Base-by-base conservation (phyloP, 2,888 invertebrate genomes). In the Macrosiphum euphorbiae region DNA sequence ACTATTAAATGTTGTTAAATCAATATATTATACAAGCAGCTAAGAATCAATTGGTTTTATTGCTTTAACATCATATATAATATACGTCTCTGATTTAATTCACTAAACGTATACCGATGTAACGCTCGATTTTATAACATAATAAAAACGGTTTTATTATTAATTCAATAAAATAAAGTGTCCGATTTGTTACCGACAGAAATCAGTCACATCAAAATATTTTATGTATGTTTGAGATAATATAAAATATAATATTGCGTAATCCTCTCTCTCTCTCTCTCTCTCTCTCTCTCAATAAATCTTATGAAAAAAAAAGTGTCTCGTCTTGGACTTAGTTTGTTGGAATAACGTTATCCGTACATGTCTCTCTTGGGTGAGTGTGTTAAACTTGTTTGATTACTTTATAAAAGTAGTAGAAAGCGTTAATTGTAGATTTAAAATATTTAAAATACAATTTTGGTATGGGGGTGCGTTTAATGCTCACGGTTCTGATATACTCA, bases 141-240 rank as follows among this genome's bases (percentile, higher is more conserved):
- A 78, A 35, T 67, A 35, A 78, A 78, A 78, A 78, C 78, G 0
- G 35, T 41, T 78, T 78, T 78, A 87, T 87, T 87, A 87, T 87
- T 87, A 47, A 87, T 50, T 47, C 87, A 47, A 87, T 87, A 50
- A 87, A 87, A 78, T 35, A 35, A 78, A 78, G 8, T 78, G 20
- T 78, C 35, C 35, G 3, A 78, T 78, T 78, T 35, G 78, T 78
- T 78, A 78, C 78, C 35, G 78, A 78, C 78, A 78, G 20, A 35
- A 78, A 78, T 78, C 78, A 78, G 78, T 78, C 35, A 41, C 78
- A 78, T 78, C 35, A 20, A 78, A 78, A 78, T 35, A 78, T 78
- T 78, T 78, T 90, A n/a, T 89, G 47, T 86, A 89, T 44, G 84
- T 47, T 86, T 90, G 52, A 91, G 88, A 47, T 47, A 92, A 47